phyloP scores from a whole-genome alignment of 2,113 vertebrate species.

The Mesoclemmys tuberculata region DNA sequence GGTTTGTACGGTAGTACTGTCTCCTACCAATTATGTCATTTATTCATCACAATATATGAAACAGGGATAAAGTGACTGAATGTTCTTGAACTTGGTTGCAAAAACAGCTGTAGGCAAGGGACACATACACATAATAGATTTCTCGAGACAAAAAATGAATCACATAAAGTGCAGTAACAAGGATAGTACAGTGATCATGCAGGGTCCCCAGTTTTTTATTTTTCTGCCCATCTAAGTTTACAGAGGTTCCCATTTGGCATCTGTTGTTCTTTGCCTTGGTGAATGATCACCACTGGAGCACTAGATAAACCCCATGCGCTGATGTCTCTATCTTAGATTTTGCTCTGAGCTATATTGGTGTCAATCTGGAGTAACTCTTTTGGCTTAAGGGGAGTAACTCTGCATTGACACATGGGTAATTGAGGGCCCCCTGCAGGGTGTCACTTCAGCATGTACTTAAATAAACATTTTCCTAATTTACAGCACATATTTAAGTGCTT shows the following conservation, averaged over 20 bases:
- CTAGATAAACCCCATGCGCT: background rate
- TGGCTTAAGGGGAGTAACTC: background rate
- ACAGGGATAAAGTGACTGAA: background rate
- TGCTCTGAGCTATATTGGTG: background rate
- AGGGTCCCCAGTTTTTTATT: background rate
- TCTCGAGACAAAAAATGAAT: background rate
- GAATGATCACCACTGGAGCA: background rate
- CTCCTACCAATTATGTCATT: background rate
- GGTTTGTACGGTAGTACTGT: background rate
- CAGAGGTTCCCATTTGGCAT: background rate
- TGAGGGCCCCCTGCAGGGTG: background rate
- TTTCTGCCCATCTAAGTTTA: background rate
- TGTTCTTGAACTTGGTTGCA: background rate
- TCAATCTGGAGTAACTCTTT: background rate
- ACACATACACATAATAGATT: background rate
- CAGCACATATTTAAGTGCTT: background rate
- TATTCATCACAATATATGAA: background rate
- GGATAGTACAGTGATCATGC: background rate
- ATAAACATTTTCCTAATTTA: background rate
- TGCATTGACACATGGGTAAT: background rate
- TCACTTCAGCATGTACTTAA: background rate
- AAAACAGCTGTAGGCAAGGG: accelerated
- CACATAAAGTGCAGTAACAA: background rate
- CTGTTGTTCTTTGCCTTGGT: background rate
- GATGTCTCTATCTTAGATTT: background rate